phyloP scores from a whole-genome alignment of 2,113 vertebrate genomes.

The human (Homo sapiens) region DNA sequence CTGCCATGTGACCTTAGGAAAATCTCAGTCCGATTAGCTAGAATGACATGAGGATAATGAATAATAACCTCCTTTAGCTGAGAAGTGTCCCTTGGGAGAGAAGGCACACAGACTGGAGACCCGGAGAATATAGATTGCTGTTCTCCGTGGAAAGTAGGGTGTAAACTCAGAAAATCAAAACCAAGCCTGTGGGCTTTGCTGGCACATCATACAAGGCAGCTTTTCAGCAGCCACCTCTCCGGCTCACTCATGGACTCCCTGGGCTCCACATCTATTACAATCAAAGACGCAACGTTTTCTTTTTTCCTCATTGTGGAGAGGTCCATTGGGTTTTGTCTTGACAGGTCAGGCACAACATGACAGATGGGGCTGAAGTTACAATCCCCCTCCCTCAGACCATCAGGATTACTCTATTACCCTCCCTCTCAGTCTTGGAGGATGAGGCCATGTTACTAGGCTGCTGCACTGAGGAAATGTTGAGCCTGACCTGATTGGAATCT shows the following conservation, averaged over 20 bases:
- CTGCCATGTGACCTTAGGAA: not conserved
- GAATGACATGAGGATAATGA: slow-evolving; percentile 54
- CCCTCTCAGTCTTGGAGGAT: not conserved
- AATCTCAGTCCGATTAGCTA: slow-evolving; percentile 37
- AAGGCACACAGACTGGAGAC: not conserved
- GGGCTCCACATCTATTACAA: slow-evolving; percentile 54
- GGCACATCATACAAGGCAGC: not conserved
- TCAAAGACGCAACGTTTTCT: slow-evolving; percentile 18
- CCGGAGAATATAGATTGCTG: not conserved
- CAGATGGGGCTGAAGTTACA: slow-evolving; percentile 37
- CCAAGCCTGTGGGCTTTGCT: not conserved
- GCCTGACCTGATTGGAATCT: not conserved
- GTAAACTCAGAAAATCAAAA: slow-evolving; percentile 12
- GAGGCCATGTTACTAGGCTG: not conserved
- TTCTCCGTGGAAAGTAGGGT: not conserved
- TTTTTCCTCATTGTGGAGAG: not conserved
- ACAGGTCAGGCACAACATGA: slow-evolving; percentile 48
- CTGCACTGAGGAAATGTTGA: not conserved
- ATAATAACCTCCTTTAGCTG: not conserved
- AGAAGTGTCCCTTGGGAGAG: slow-evolving; percentile 1
- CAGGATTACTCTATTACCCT: not conserved
- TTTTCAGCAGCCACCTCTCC: not conserved
- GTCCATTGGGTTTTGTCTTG: not conserved
- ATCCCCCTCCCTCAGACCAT: not conserved
- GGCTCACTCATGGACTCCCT: not conserved